A percentile compares a stretch with the other conserved stretches of the same genome.
Conservation (phyloP, 2,888 invertebrate species). For the Colletes collaris region DNA sequence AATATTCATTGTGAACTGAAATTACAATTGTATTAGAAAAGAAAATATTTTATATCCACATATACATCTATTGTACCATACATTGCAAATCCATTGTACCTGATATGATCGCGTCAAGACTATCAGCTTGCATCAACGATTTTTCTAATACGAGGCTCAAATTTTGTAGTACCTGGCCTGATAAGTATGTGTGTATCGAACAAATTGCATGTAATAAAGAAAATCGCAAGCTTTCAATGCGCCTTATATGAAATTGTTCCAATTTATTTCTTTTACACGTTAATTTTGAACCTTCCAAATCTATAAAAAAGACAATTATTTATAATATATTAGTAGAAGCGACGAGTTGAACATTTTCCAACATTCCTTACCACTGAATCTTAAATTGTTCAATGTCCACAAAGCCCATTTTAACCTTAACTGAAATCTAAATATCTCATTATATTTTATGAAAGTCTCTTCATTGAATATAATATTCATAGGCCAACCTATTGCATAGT, state of each 20-base stretch:
- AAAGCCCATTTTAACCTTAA: conserved; percentile 85
- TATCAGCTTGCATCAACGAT: conserved; percentile 74
- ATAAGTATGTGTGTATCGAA: conserved; percentile 84
- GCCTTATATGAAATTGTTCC: conserved; percentile 79
- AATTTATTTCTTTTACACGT: conserved; percentile 59
- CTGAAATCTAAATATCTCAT: conserved; percentile 84
- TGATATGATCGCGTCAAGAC: conserved; percentile 78
- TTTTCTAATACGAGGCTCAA: conserved; percentile 78
- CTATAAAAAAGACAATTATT: conserved; percentile 67
- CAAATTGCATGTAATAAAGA: conserved; percentile 85
- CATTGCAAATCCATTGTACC: conserved; percentile 59
- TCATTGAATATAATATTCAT: conserved; percentile 80
- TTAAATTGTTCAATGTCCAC: conserved; percentile 84
- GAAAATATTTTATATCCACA: background rate
- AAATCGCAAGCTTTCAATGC: conserved; percentile 84
- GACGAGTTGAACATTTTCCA: background rate
- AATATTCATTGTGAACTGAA: conserved; percentile 79
- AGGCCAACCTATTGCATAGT: conserved; percentile 82
- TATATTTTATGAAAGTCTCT: conserved; percentile 78
- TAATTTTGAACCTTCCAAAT: conserved; percentile 73
- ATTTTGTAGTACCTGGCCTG: conserved; percentile 83
- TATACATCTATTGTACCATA: background rate
- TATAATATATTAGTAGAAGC: background rate
- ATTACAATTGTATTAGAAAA: conserved; percentile 32
- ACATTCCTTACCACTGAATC: conserved; percentile 78